Conservation (phyloP, 2,797 vertebrate genomes). For the Neosilurus hyrtlii region DNA sequence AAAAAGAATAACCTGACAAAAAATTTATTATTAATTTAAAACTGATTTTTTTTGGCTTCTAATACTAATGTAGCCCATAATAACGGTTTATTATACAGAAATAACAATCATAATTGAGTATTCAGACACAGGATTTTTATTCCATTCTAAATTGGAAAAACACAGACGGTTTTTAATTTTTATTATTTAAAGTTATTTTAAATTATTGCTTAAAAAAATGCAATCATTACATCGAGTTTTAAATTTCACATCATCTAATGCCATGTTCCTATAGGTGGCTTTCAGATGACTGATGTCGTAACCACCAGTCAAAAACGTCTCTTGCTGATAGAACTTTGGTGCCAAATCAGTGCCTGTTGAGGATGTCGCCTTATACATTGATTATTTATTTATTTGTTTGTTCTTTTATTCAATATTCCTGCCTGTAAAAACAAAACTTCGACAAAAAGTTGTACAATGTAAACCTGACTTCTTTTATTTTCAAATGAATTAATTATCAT, state of each 20-base stretch:
- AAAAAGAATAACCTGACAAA: no score
- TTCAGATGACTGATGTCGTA: background rate
- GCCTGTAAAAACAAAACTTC: background rate
- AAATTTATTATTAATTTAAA: no score
- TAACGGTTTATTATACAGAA: no score
- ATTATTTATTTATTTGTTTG: no score
- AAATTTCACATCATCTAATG: background rate
- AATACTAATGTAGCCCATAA: no score
- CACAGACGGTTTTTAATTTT: no score
- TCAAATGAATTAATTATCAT: background rate
- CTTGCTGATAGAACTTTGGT: background rate
- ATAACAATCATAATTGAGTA: no score
- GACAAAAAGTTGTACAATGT: background rate
- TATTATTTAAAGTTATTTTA: background rate
- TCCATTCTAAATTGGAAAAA: no score
- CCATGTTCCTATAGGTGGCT: background rate
- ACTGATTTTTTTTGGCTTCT: no score
- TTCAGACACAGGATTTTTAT: no score
- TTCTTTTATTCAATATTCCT: no score
- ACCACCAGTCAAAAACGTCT: background rate
- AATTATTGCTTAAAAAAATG: background rate
- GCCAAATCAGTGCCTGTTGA: background rate
- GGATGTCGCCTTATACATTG: no score
- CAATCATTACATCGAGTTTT: background rate
- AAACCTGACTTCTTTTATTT: background rate